phyloP scores from a whole-genome alignment of 2,888 invertebrate species.

The Mesoligia furuncula region DNA sequence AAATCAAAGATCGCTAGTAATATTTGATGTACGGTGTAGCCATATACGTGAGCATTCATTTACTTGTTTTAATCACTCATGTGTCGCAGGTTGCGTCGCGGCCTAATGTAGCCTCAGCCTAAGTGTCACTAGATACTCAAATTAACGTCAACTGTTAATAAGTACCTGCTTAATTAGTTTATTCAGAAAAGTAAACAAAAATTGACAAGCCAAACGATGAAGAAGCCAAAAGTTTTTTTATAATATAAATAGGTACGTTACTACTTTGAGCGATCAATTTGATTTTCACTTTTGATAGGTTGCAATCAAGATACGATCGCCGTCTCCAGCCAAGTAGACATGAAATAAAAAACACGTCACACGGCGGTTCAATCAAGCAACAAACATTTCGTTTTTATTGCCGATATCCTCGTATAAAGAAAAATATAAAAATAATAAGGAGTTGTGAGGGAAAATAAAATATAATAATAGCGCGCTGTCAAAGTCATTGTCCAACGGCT shows the following conservation, averaged over 20 bases:
- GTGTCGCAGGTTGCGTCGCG: too few species aligned
- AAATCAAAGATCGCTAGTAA: too few species aligned
- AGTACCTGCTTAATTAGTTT: slow-evolving; percentile 1
- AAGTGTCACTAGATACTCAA: slow-evolving; percentile 2
- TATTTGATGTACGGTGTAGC: too few species aligned
- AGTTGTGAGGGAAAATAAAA: slow-evolving; percentile 84
- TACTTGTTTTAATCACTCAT: too few species aligned
- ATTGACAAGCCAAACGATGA: slow-evolving; percentile 10
- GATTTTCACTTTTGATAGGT: slow-evolving; percentile 43
- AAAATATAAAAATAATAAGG: slow-evolving; percentile 88
- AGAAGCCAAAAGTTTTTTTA: slow-evolving; percentile 19
- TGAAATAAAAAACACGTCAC: slow-evolving; percentile 78
- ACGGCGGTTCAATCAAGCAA: slow-evolving; percentile 85
- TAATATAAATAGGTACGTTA: slow-evolving; percentile 5
- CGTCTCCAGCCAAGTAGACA: slow-evolving; percentile 53
- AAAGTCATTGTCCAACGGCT: slow-evolving; percentile 80
- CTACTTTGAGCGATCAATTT: slow-evolving; percentile 33
- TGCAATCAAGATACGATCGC: slow-evolving; percentile 55
- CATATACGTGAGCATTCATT: too few species aligned
- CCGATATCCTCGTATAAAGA: slow-evolving; percentile 86
- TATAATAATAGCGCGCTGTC: slow-evolving; percentile 83
- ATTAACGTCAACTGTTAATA: slow-evolving; percentile 23
- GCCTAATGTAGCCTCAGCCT: too few species aligned
- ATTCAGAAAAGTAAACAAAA: slow-evolving; percentile 28
- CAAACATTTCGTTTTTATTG: slow-evolving; percentile 86